These are phyloP conservation scores for Rhogogaster chlorosoma DNA, from an alignment of 2,888 invertebrate genomes.

Conservation along the genomic window DNA sequence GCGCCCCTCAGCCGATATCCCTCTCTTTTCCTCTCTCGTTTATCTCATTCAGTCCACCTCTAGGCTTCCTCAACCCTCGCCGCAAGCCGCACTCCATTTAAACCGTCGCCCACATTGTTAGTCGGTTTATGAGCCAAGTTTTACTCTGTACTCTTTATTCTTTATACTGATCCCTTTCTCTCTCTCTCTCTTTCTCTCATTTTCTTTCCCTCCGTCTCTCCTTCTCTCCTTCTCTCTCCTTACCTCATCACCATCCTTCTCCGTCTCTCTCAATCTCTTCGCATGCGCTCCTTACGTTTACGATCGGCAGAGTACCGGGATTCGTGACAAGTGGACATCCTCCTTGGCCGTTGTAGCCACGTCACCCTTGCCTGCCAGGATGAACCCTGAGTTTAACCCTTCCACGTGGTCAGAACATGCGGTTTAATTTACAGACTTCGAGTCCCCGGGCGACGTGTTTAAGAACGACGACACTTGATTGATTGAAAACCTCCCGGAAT, in stretches of 20 bases:
- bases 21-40: constrained; percentile 33
- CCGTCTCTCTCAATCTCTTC: constrained; percentile 7
- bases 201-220: constrained; percentile 54
- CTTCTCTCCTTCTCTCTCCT: constrained; percentile 41
- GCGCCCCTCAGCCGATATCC: constrained; percentile 46
- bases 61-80: constrained; percentile 42
- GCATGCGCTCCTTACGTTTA: constrained; percentile 48
- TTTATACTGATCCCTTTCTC: constrained; percentile 39
- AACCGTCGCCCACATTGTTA: constrained; percentile 65
- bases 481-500: neutral
- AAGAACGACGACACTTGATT: neutral
- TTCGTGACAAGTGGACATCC: constrained; percentile 49
- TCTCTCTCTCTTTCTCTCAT: constrained; percentile 47
- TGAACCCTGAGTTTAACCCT: constrained; percentile 38
- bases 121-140: constrained; percentile 68
- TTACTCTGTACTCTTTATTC: constrained; percentile 53
- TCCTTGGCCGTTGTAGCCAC: constrained; percentile 24
- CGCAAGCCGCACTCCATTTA: constrained; percentile 52
- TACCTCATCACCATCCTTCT: constrained; percentile 27
- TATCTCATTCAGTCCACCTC: constrained; percentile 11
- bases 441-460: neutral
- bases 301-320: constrained; percentile 40
- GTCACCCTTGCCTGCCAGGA: constrained; percentile 9
- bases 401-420: neutral
- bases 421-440: constrained; percentile 40